These are phyloP conservation scores for Nycticryphes semicollaris DNA, from an alignment of 2,113 vertebrate genomes.

Conservation along the genomic window DNA sequence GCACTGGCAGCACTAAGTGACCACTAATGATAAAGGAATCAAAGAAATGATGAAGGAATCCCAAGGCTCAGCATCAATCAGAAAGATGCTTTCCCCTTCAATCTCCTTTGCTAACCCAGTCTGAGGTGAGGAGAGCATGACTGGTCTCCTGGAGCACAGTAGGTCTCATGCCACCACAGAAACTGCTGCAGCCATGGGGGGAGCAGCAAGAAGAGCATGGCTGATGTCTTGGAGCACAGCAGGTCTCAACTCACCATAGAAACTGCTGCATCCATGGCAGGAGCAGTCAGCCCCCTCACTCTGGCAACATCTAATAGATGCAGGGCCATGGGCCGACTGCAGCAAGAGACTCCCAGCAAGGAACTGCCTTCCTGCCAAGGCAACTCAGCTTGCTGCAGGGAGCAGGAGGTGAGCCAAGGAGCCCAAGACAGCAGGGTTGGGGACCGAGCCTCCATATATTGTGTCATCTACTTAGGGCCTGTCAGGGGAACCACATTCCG, in stretches of 20 bases:
- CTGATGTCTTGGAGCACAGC: not conserved
- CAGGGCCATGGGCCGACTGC: not conserved
- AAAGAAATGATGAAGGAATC: not conserved
- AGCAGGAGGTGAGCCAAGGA: slow-evolving; percentile 27
- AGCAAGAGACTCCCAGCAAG: not conserved
- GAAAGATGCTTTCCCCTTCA: not conserved
- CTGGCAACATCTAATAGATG: rapidly evolving
- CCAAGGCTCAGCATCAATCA: not conserved
- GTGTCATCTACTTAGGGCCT: not conserved
- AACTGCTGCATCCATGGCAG: not conserved
- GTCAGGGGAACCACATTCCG: not conserved
- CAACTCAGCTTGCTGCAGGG: slow-evolving; percentile 18
- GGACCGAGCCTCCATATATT: not conserved
- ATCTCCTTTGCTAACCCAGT: not conserved
- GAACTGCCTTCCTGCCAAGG: not conserved
- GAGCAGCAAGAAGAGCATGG: not conserved
- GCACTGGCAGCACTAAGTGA: not conserved
- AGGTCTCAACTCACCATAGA: rapidly evolving
- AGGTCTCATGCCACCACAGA: no score
- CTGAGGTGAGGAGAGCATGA: not conserved
- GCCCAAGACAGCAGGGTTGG: not conserved
- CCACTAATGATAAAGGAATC: not conserved
- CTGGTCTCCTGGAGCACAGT: not conserved
- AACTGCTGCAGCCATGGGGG: no score
- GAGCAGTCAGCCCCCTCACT: not conserved